Conservation (phyloP, 30 jellyfish, hydroid and myxozoan species). For the Aurelia coerulea region DNA sequence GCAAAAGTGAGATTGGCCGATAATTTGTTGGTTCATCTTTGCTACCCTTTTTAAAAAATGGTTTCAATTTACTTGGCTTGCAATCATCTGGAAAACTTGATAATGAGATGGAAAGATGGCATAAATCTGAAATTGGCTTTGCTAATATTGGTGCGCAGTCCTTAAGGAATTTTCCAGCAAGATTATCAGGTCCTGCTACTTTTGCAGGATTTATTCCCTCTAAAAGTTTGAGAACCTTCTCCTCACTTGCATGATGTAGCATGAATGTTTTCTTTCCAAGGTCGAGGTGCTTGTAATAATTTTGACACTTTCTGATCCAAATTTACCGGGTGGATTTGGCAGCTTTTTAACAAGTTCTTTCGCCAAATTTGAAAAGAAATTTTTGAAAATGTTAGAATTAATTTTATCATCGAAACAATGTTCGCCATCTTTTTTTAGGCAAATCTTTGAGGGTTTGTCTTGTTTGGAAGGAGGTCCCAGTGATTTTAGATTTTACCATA, state of each 20-base stretch:
- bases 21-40: no score
- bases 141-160: background rate
- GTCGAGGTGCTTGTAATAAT: no score
- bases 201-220: background rate
- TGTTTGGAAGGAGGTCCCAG: background rate
- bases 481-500: background rate
- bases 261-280: background rate
- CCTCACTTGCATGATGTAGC: background rate
- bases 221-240: background rate
- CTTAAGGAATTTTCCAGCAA: background rate
- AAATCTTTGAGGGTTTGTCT: background rate
- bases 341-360: background rate
- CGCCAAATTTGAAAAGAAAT: no score
- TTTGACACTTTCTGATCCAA: background rate
- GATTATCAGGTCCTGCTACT: no score
- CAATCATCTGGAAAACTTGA: background rate
- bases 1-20: no score
- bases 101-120: background rate
- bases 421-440: background rate
- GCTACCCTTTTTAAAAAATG: no score
- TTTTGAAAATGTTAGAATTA: background rate
- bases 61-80: no score
- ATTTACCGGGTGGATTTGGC: background rate
- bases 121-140: background rate
- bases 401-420: background rate